Conservation (phyloP, 2,888 invertebrate genomes). For the Ornithoptera alexandrae region DNA sequence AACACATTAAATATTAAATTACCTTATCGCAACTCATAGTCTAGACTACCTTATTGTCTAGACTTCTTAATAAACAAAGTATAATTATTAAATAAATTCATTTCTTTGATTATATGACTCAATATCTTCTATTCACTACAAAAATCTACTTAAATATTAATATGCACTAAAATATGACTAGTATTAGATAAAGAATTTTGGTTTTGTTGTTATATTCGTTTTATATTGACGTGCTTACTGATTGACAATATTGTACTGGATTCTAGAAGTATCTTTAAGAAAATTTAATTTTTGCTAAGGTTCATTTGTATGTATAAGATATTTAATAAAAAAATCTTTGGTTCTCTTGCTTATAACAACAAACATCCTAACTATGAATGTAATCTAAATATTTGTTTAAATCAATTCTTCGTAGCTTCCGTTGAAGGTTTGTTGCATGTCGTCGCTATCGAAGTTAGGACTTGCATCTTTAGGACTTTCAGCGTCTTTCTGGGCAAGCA, state of each 20-base stretch:
- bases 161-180: constrained; percentile 28
- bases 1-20: not conserved
- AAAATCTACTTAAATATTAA: constrained; percentile 9
- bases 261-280: no score
- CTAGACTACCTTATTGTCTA: not conserved
- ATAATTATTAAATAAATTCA: not conserved
- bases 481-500: constrained; percentile 63
- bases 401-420: constrained; percentile 64
- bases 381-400: constrained; percentile 36
- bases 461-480: constrained; percentile 49
- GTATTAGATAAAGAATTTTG: constrained; percentile 25
- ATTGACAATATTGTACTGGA: no score
- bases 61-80: no score
- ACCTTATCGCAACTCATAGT: not conserved
- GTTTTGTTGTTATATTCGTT: not conserved
- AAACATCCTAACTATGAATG: no score
- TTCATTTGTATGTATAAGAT: not conserved
- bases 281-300: no score
- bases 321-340: not conserved
- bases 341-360: not conserved
- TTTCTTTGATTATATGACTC: not conserved
- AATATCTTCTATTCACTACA: not conserved
- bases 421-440: constrained; percentile 64
- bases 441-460: constrained; percentile 57
- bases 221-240: not conserved